A percentile compares a stretch with the other conserved stretches of the same genome.
These are phyloP conservation scores for Lerista edwardsae DNA, from an alignment of 2,797 vertebrate genomes.

Conservation along the genomic window DNA sequence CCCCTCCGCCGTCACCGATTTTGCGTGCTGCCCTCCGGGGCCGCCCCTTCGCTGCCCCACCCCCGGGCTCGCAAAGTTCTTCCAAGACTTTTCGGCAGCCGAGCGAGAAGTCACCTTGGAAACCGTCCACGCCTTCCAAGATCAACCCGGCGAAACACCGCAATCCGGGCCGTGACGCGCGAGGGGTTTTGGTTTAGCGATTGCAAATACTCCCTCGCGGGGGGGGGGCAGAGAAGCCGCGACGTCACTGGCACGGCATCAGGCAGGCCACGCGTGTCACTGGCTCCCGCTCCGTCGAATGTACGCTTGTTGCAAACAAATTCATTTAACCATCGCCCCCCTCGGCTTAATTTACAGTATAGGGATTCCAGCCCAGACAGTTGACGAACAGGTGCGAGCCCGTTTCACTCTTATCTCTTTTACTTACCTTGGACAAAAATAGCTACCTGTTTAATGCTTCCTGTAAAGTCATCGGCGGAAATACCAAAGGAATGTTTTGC, in stretches of 20 bases:
- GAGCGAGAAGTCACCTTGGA: not conserved
- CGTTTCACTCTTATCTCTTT: not conserved
- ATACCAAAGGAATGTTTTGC: not conserved
- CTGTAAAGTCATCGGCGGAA: not conserved
- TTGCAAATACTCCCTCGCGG: not conserved
- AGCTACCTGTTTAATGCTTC: not conserved
- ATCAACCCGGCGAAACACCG: not conserved
- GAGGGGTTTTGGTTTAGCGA: not conserved
- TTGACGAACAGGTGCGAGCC: not conserved
- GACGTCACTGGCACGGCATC: not conserved
- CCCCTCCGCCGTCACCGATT: not conserved
- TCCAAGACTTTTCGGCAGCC: not conserved
- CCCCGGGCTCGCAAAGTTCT: not conserved
- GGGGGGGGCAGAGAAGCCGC: not conserved
- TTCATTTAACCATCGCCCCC: not conserved
- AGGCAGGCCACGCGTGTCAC: not conserved
- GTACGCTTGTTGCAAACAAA: not conserved
- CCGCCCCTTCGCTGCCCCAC: slow-evolving; percentile 12
- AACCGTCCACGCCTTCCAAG: not conserved
- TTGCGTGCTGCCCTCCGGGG: no score
- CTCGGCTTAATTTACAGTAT: not conserved
- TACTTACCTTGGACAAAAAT: not conserved
- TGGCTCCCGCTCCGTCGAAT: not conserved
- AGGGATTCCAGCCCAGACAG: not conserved
- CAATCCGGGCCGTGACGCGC: not conserved